Evolutionary conservation across 2,797 vertebrate species (phyloP), one percentile per base, ranked within the genome.

Genomic region (Sylvia borin): DNA sequence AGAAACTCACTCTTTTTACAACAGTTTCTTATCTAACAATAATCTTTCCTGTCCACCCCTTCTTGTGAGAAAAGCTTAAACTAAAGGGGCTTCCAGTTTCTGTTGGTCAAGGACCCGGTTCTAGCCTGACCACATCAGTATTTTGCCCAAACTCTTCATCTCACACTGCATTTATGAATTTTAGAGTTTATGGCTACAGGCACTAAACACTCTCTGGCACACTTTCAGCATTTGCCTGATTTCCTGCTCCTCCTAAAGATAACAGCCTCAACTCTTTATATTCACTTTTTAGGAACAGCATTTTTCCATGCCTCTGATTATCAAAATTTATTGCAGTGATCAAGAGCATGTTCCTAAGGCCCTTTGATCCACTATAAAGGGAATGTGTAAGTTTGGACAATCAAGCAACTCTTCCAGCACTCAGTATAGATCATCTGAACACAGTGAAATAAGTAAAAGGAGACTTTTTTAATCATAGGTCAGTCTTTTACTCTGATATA

Each of bases 51-150:
- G 42, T 43, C 47, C 50, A 80, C 3, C 6, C 3, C 7, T 68
- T 85, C 51, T 12, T 79, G 21, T 40, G 53, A 90, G n/a, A 42
- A 50, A 86, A 81, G 20, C 14, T 43, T 55, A 13, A 74, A 82
- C 16, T 40, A n/a, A 77, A 74, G 32, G 20, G 36, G 7, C 16
- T 22, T 65, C 8, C 38, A 71, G 36, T 6, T 47, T 67, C 26
- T 45, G 14, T 9, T 40, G 40, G 45, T 34, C 53, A 71, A 74
- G 50, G 5, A 73, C 13, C 5, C 65, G 21, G 22, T n/a, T 77
- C 32, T 36, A 70, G 27, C 10, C 16, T 1, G 1, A 65, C 1
- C 0, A 2, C 25, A 62, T 21, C 38, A 58, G 18, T 54, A n/a
- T 61, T 90, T 57, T 72, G 16, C 16, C 61, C 45, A 22, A 62